Conservation (phyloP, 2,113 vertebrate genomes). For the Cygnus atratus region DNA sequence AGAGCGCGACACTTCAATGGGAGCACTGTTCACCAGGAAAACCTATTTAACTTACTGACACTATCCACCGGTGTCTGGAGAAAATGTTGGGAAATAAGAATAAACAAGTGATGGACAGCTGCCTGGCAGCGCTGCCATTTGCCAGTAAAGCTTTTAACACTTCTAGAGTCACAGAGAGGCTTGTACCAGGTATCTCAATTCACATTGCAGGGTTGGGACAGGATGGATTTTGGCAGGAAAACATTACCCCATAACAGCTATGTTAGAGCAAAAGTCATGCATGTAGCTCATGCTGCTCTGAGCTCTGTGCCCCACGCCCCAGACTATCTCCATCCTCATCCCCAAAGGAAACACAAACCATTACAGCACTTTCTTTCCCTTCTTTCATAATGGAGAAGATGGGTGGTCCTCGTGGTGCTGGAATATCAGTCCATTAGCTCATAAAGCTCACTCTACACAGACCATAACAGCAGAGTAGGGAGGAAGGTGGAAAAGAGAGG, state of each 20-base stretch:
- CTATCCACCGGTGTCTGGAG: not conserved
- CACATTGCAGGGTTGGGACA: not conserved
- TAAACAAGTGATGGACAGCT: not conserved
- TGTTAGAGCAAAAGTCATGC: not conserved
- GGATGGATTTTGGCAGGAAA: not conserved
- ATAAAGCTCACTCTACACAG: not conserved
- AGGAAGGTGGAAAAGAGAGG: not conserved
- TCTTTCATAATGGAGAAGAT: not conserved
- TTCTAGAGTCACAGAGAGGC: not conserved
- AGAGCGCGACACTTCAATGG: not conserved
- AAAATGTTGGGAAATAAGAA: not conserved
- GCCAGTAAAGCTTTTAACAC: not conserved
- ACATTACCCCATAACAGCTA: not conserved
- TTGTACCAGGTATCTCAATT: not conserved
- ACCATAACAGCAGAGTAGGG: not conserved
- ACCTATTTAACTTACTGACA: not conserved
- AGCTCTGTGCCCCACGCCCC: not conserved
- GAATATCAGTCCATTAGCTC: not conserved
- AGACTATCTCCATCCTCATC: not conserved
- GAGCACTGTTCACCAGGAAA: not conserved
- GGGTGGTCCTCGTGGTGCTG: not conserved
- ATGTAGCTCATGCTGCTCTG: not conserved
- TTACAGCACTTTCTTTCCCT: not conserved
- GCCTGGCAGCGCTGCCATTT: not conserved
- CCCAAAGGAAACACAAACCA: accelerated